phyloP scores from a whole-genome alignment of 2,888 invertebrate genomes.

The Synergus gifuensis region DNA sequence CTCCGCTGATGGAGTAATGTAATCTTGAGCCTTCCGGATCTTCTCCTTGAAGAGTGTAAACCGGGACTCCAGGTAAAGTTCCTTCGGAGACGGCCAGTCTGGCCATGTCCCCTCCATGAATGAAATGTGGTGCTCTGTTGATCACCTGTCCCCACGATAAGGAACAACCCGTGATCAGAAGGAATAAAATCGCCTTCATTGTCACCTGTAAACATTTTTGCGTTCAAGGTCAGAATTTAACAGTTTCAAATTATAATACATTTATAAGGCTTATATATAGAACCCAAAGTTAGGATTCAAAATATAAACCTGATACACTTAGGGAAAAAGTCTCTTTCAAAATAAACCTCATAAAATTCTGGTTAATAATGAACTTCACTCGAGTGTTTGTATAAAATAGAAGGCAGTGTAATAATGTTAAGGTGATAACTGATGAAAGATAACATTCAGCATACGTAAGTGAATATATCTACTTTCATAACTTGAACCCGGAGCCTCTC shows the following conservation, averaged over 20 bases:
- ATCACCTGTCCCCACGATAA: conserved; percentile 79
- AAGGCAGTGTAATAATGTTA: background rate
- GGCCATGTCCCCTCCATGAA: conserved; percentile 89
- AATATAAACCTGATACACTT: too few species aligned
- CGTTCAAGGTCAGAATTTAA: background rate
- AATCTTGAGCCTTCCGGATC: conserved; percentile 88
- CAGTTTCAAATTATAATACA: background rate
- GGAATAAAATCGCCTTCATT: conserved; percentile 67
- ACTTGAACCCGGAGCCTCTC: conserved; percentile 18
- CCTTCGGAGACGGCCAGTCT: conserved; percentile 86
- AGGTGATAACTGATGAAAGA: conserved; percentile 1
- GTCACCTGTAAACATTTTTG: conserved; percentile 59
- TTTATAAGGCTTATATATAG: too few species aligned
- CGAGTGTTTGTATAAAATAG: background rate
- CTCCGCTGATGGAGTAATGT: conserved; percentile 89
- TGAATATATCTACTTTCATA: conserved; percentile 32
- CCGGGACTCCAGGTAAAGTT: conserved; percentile 86
- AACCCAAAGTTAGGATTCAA: too few species aligned
- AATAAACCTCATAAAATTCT: background rate
- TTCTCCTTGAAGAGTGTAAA: conserved; percentile 86
- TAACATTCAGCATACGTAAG: background rate
- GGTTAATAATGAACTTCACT: background rate
- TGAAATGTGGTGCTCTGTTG: conserved; percentile 87
- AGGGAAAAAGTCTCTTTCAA: background rate
- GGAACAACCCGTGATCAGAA: conserved; percentile 63